A percentile compares a stretch with the other conserved stretches of the same genome.
phyloP scores from a whole-genome alignment of 2,888 invertebrate genomes.

The Microchrysa polita region DNA sequence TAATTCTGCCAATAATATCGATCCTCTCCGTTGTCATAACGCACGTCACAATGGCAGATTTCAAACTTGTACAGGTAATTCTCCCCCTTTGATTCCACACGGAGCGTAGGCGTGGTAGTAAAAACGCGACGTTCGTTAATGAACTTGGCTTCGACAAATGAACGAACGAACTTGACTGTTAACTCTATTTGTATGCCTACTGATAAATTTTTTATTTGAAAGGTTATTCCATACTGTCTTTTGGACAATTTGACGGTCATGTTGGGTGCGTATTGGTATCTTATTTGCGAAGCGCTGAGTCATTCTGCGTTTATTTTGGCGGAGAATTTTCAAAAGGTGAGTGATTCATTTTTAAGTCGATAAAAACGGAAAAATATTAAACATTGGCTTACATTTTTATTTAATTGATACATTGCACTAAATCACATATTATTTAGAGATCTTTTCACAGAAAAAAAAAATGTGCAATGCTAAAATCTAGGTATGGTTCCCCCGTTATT shows the following conservation, averaged over 20 bases:
- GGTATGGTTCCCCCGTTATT: too few relatives aligned
- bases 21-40: slow-evolving; percentile 73
- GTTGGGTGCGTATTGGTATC: slow-evolving; percentile 77
- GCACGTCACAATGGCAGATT: slow-evolving; percentile 76
- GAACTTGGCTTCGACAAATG: slow-evolving; percentile 18
- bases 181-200: neutral
- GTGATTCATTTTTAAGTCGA: too few relatives aligned
- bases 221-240: slow-evolving; percentile 75
- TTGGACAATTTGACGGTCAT: slow-evolving; percentile 75
- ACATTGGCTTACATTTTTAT: too few relatives aligned
- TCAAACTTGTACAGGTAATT: slow-evolving; percentile 69
- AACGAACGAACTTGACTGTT: neutral
- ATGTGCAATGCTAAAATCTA: too few relatives aligned
- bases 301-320: slow-evolving; percentile 72
- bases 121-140: slow-evolving; percentile 27
- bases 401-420: too few relatives aligned
- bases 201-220: slow-evolving; percentile 47
- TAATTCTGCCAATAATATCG: slow-evolving; percentile 71
- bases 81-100: neutral
- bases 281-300: slow-evolving; percentile 74
- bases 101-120: neutral
- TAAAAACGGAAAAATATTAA: too few relatives aligned
- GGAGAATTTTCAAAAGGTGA: slow-evolving; percentile 73
- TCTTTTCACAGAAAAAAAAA: too few relatives aligned
- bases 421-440: too few relatives aligned